A percentile compares a stretch with the other conserved stretches of the same genome.
Conservation (phyloP, 2,113 vertebrate species). For the Uropsilus gracilis region DNA sequence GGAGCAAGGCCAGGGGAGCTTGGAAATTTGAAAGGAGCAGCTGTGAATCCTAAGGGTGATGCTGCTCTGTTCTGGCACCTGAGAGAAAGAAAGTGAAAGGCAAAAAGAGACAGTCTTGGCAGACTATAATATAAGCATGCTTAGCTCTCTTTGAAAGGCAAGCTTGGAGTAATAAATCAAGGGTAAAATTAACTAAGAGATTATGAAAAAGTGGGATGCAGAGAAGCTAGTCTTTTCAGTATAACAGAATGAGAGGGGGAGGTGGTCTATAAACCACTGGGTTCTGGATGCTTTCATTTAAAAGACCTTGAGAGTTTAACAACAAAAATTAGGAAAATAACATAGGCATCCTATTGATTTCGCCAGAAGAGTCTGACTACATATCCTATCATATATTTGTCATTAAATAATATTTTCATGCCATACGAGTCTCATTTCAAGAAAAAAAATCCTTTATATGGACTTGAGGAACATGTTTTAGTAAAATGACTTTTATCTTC, state of each 20-base stretch:
- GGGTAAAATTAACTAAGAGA: not conserved
- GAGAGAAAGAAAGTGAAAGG: slow-evolving; percentile 19
- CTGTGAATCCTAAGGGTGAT: not conserved
- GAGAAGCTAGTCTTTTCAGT: not conserved
- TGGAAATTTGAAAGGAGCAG: not conserved
- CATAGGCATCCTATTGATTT: slow-evolving; percentile 3
- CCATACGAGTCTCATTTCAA: not conserved
- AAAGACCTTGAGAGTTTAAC: not conserved
- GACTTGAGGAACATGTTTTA: not conserved
- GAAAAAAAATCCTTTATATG: not conserved
- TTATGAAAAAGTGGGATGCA: not conserved
- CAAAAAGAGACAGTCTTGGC: not conserved
- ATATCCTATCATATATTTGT: not conserved
- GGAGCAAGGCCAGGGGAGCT: not conserved
- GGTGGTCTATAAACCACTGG: not conserved
- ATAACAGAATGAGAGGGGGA: not conserved
- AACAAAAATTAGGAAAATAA: not conserved
- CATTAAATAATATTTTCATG: not conserved
- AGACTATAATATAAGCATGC: not conserved
- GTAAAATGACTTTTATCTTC: not conserved
- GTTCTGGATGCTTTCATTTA: not conserved
- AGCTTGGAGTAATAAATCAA: slow-evolving; percentile 2
- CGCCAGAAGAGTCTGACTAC: not conserved
- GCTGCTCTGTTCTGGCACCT: not conserved
- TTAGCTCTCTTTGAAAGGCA: not conserved